phyloP scores from a whole-genome alignment of 1,140 invertebrate species.

The Gerris buenoi region DNA sequence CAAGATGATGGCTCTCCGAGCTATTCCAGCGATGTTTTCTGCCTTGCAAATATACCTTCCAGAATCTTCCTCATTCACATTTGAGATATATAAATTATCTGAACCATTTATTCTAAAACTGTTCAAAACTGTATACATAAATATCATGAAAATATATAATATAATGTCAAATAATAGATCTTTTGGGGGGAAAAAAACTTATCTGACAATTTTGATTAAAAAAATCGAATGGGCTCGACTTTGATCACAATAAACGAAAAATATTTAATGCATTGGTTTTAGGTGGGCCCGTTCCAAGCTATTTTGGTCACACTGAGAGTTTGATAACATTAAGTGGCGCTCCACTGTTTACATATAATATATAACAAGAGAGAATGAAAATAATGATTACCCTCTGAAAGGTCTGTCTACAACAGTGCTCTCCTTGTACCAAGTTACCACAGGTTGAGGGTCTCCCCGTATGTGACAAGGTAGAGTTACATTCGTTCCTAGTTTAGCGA shows the following conservation, averaged over 20 bases:
- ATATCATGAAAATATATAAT: too few species aligned
- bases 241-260: too few species aligned
- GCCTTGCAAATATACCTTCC: slow-evolving; percentile 32
- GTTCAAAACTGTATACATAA: neutral
- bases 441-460: slow-evolving; percentile 20
- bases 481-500: slow-evolving; percentile 14
- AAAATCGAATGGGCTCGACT: too few species aligned
- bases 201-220: slow-evolving; percentile 1
- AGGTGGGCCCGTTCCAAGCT: too few species aligned
- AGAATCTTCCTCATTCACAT: slow-evolving; percentile 29
- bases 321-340: too few species aligned
- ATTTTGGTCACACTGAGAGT: too few species aligned
- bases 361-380: too few species aligned
- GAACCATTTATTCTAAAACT: slow-evolving; percentile 1
- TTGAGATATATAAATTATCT: slow-evolving; percentile 7
- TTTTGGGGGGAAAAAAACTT: too few species aligned
- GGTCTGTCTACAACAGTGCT: neutral
- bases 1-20: slow-evolving; percentile 12
- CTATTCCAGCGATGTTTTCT: slow-evolving; percentile 20
- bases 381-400: neutral
- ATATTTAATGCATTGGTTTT: too few species aligned
- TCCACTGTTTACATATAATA: too few species aligned
- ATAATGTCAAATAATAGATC: too few species aligned
- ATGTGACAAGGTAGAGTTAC: slow-evolving; percentile 17
- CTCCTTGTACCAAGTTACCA: slow-evolving; percentile 12